Conservation (phyloP, 2,797 vertebrate genomes). For the Nannoperca australis region DNA sequence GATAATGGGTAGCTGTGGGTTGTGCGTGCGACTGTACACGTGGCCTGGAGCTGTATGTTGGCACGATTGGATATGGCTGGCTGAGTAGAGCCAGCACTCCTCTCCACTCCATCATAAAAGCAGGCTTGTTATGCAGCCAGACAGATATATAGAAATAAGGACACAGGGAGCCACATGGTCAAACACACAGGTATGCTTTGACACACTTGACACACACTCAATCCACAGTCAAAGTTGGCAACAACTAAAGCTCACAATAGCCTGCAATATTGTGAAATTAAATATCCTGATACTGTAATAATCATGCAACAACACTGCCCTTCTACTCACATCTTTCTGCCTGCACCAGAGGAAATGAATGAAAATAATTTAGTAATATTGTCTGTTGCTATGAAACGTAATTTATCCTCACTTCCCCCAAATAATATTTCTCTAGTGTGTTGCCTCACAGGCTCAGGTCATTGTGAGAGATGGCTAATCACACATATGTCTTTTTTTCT, state of each 20-base stretch:
- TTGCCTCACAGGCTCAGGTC: background rate
- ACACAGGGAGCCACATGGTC: constrained; percentile 25
- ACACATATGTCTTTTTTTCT: background rate
- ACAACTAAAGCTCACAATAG: constrained; percentile 12
- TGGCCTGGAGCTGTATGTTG: constrained; percentile 66
- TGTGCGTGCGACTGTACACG: constrained; percentile 51
- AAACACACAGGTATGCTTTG: constrained; percentile 30
- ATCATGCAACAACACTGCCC: background rate
- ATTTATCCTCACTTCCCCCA: background rate
- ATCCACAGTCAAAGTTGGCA: constrained; percentile 14
- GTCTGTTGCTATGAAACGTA: constrained; percentile 3
- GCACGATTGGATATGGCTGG: constrained; percentile 71
- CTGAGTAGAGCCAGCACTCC: constrained; percentile 55
- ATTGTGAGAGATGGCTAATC: background rate
- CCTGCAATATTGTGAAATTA: background rate
- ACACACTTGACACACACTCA: constrained; percentile 10
- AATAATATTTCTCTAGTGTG: background rate
- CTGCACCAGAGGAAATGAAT: background rate
- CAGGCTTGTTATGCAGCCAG: constrained; percentile 52
- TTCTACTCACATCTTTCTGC: background rate
- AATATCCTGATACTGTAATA: background rate
- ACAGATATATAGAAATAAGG: constrained; percentile 26
- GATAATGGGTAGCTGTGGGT: constrained; percentile 72
- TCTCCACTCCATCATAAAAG: constrained; percentile 54
- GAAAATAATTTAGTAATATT: background rate